These are phyloP conservation scores for Anastrepha obliqua DNA, from an alignment of 1,140 invertebrate species.

Conservation along the genomic window DNA sequence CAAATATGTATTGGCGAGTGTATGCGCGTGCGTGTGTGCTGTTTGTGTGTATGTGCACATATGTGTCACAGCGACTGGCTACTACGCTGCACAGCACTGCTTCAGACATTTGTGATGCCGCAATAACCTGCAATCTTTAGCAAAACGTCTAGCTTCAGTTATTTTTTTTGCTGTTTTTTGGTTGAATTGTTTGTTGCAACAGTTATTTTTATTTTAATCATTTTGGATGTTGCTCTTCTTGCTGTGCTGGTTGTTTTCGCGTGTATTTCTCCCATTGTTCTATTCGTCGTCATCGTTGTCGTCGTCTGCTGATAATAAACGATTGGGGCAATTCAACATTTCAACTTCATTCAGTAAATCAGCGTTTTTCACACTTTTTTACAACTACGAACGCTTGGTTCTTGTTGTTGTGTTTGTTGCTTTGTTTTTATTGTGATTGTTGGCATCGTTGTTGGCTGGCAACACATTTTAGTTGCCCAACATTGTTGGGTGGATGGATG, in stretches of 20 bases:
- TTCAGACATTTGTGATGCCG: not conserved
- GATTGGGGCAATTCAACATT: slow-evolving; percentile 54
- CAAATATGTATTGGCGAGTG: not conserved
- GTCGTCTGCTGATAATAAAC: slow-evolving; percentile 61
- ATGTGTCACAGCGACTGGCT: not conserved
- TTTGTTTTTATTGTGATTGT: slow-evolving; percentile 17
- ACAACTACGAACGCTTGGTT: not conserved
- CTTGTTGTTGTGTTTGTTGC: slow-evolving; percentile 10
- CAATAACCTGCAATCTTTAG: not conserved
- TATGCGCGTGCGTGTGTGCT: not conserved
- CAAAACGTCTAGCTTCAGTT: not conserved
- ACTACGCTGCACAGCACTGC: not conserved
- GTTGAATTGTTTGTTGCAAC: not conserved
- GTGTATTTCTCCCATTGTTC: not conserved
- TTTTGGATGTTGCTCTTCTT: not conserved
- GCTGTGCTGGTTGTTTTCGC: not conserved
- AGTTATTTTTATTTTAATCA: slow-evolving; percentile 4
- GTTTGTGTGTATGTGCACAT: not conserved
- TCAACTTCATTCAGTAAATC: slow-evolving; percentile 70
- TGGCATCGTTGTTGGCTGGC: slow-evolving; percentile 29
- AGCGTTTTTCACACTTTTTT: slow-evolving; percentile 57
- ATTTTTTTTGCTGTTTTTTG: not conserved
- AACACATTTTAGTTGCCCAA: slow-evolving; percentile 31
- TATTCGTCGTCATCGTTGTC: not conserved
- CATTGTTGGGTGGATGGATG: not conserved